Conservation (phyloP, 1,140 invertebrate genomes). For the Ooceraea biroi region DNA sequence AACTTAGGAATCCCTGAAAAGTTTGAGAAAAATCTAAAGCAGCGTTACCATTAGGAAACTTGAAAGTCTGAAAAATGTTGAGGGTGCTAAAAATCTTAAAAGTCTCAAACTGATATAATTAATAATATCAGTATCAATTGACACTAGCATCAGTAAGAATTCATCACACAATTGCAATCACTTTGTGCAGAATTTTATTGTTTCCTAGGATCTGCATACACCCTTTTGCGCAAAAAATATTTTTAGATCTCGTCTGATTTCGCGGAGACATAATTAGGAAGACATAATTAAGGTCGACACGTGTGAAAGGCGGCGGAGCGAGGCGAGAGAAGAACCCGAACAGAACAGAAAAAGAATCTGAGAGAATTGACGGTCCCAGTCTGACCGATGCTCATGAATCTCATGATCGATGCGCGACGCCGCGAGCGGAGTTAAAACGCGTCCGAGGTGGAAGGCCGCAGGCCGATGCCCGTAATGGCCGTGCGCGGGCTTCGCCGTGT, state of each 20-base stretch:
- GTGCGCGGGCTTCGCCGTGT: slow-evolving; percentile 70
- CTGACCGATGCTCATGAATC: slow-evolving; percentile 78
- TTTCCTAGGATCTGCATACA: no score
- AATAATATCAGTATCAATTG: no score
- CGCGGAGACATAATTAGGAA: slow-evolving; percentile 66
- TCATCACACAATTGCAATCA: no score
- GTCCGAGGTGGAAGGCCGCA: slow-evolving; percentile 76
- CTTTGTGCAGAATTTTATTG: background rate
- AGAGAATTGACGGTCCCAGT: background rate
- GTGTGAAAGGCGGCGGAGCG: background rate
- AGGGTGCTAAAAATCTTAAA: no score
- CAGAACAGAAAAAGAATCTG: background rate
- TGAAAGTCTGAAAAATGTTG: no score
- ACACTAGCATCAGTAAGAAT: no score
- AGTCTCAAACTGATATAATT: no score
- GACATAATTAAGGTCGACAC: no score
- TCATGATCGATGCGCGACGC: slow-evolving; percentile 80
- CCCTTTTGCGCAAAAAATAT: background rate
- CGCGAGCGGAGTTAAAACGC: slow-evolving; percentile 70
- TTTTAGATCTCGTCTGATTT: slow-evolving; percentile 20
- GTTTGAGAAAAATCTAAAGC: background rate
- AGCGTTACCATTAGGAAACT: background rate
- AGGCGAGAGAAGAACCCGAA: background rate
- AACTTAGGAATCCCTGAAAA: background rate
- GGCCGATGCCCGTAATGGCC: slow-evolving; percentile 78